Percentiles rank a stretch among this genome's conserved stretches.
These are phyloP conservation scores for Troides aeacus DNA, from an alignment of 2,888 invertebrate species.

Conservation along the genomic window DNA sequence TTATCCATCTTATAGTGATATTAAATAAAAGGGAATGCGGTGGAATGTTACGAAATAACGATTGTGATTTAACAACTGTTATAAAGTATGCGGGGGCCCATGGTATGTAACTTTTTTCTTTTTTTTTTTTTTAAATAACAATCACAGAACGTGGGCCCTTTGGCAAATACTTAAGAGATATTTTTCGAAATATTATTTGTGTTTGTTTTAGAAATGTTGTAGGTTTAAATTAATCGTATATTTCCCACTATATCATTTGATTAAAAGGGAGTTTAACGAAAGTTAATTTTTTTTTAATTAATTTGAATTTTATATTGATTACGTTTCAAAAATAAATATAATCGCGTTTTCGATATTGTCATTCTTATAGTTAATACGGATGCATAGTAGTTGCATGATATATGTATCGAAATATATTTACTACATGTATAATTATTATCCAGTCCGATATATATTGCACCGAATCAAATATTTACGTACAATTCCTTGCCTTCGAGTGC, in stretches of 20 bases:
- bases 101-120: constrained; percentile 34
- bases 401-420: constrained; percentile 2
- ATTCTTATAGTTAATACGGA: constrained; percentile 6
- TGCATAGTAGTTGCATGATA: constrained; percentile 10
- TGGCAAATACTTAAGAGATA: constrained; percentile 41
- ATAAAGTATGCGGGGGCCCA: constrained; percentile 45
- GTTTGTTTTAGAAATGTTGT: constrained; percentile 44
- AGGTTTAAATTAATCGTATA: constrained; percentile 31
- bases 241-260: constrained; percentile 14
- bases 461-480: constrained; percentile 5
- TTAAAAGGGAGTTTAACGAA: constrained; percentile 5
- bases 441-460: not conserved
- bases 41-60: constrained; percentile 45
- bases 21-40: constrained; percentile 61
- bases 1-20: constrained; percentile 70
- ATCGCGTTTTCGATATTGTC: constrained; percentile 9
- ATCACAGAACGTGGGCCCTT: constrained; percentile 33
- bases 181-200: constrained; percentile 58
- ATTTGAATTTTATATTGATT: constrained; percentile 8
- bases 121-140: constrained; percentile 23
- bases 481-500: constrained; percentile 15
- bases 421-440: constrained; percentile 3
- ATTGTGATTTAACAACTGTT: constrained; percentile 49
- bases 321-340: not conserved
- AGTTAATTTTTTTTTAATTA: constrained; percentile 5